Evolutionary conservation across 92 coral and sea anemone species (phyloP), one percentile per base, ranked within the genome.

Genomic region (Virgularia gustaviana): DNA sequence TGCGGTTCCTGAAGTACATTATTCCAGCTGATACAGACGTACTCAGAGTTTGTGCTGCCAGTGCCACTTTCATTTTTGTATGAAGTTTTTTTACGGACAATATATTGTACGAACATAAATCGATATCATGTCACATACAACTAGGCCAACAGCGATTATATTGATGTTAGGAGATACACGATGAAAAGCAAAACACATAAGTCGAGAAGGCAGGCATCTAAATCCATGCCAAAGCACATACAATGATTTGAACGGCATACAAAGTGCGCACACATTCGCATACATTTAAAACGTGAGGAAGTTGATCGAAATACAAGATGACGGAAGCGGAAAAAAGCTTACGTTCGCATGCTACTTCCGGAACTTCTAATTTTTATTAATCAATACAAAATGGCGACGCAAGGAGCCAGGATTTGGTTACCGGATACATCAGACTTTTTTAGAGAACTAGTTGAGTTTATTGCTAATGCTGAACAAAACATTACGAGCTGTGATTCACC

Each of bases 371-470:
- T 25, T 4, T 47, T 39, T 39, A 15, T 8, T 39, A 34, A 36
- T n/a, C 70, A 24, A 41, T 37, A 64, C 20, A 10, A 31, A 64
- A 44, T 37, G 25, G 1, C 42, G 70, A 27, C 27, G 39, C n/a
- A 29, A 30, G 29, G 12, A 9, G 64, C 64, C 1, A n/a, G 8
- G 24, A 63, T 76, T 29, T 76, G 73, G 73, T 55, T 63, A 23
- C 81, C 81, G 13, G 29, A 63, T 76, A 49, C 36, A 62, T 63
- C 27, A 29, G 39, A 25, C 32, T 72, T 72, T 72, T 72, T 54
- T 18, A 42, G 53, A 10, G 57, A 44, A 28, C 16, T 66, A 20
- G 12, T 23, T 25, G 20, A 66, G 8, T 66, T 66, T 27, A 34
- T 66, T 23, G 10, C 4, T 27, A 66, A 44, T 30, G 58, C 73